Evolutionary conservation across 2,113 vertebrate genomes (phyloP).

Genomic region (Ptychochromis oligacanthus): DNA sequence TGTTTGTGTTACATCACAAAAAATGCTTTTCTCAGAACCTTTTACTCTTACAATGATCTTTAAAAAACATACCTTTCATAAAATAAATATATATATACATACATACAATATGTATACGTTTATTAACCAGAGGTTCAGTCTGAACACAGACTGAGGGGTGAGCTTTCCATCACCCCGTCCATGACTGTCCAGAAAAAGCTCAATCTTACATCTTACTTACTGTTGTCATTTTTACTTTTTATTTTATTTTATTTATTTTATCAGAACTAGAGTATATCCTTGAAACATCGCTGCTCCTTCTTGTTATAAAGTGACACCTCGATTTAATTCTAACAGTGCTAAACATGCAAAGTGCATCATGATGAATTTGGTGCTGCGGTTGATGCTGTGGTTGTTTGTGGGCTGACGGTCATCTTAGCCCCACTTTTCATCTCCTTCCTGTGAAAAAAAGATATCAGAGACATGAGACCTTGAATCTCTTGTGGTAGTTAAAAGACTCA

Average conservation of each 20-base stretch:
- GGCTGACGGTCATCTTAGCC: not conserved
- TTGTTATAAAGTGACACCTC: too few relatives aligned
- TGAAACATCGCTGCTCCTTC: too few relatives aligned
- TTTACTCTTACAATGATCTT: too few relatives aligned
- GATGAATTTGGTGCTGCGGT: not conserved
- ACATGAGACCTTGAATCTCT: not conserved
- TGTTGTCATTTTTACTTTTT: not conserved
- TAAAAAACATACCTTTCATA: not conserved
- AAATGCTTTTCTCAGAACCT: too few relatives aligned
- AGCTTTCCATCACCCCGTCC: not conserved
- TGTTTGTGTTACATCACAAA: not conserved
- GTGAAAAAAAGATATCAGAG: not conserved
- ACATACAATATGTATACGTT: not conserved
- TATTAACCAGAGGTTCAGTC: fast-evolving
- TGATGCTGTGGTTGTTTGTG: too few relatives aligned
- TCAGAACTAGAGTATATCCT: not conserved
- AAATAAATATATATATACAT: not conserved
- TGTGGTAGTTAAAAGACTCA: too few relatives aligned
- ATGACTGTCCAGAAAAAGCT: too few relatives aligned
- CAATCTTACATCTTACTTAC: too few relatives aligned
- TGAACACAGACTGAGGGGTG: not conserved
- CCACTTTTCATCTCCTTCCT: not conserved
- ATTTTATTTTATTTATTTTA: not conserved
- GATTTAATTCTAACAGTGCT: too few relatives aligned
- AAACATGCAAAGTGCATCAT: too few relatives aligned